Evolutionary conservation across 2,888 invertebrate species (phyloP).

Genomic region (Drosophila lutescens): DNA sequence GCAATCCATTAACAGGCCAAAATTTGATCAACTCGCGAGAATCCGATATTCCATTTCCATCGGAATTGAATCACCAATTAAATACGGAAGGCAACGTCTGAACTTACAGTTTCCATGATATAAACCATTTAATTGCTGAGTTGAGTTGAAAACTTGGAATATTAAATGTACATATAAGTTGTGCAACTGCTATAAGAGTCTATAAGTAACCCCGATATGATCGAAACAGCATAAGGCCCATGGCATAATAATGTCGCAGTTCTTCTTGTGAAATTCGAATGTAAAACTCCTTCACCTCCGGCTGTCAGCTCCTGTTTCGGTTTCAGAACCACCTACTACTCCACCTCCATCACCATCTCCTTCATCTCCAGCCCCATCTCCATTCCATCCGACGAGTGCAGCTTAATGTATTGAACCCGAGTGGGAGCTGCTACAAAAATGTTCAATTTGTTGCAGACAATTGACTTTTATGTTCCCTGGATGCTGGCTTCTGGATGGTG

Average conservation of each 20-base stretch:
- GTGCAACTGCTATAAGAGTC: too few relatives aligned
- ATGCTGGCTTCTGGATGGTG: conserved; percentile 1
- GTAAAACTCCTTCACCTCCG: conserved; percentile 9
- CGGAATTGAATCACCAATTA: not conserved
- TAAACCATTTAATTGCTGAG: too few relatives aligned
- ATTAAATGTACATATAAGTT: too few relatives aligned
- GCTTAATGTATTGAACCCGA: conserved; percentile 23
- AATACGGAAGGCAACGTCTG: not conserved
- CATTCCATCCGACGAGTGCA: not conserved
- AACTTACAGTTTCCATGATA: not conserved
- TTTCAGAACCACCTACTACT: not conserved
- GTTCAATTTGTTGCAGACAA: conserved; percentile 60
- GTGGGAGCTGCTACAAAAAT: conserved; percentile 39
- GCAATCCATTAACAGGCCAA: conserved; percentile 19
- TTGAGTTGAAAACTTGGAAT: too few relatives aligned
- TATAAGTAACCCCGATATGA: too few relatives aligned
- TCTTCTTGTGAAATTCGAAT: not conserved
- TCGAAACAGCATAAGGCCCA: not conserved
- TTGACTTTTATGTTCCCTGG: conserved; percentile 58
- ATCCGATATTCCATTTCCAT: not conserved
- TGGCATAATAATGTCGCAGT: not conserved
- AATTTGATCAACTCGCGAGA: conserved; percentile 1
- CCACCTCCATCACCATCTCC: not conserved
- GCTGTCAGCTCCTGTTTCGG: conserved; percentile 11
- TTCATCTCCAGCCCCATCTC: not conserved